phyloP scores from a whole-genome alignment of 2,113 vertebrate genomes.

The Puma concolor region DNA sequence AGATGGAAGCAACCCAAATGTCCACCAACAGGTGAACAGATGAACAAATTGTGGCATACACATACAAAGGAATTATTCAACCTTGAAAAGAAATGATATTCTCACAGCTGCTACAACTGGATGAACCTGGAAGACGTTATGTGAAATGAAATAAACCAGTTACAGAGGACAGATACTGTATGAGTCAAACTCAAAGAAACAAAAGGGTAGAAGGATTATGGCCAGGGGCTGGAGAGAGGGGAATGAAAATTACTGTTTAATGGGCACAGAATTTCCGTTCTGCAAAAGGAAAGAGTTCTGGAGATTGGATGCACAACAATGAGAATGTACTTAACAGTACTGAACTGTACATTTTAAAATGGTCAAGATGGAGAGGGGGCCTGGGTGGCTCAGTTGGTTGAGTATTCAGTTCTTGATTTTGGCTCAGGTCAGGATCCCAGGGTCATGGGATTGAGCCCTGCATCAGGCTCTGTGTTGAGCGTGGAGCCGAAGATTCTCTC shows the following conservation, averaged over 20 bases:
- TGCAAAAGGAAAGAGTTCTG: neutral
- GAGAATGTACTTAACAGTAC: neutral
- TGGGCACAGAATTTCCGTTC: neutral
- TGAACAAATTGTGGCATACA: neutral
- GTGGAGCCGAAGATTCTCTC: too few relatives aligned
- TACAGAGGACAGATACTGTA: neutral
- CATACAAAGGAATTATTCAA: neutral
- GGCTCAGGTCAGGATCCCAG: too few relatives aligned
- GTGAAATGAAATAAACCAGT: neutral
- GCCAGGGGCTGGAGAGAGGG: neutral
- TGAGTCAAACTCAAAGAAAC: neutral
- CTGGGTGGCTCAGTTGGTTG: too few relatives aligned
- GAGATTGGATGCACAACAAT: neutral
- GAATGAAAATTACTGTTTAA: neutral
- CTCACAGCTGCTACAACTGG: neutral
- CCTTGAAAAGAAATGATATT: neutral
- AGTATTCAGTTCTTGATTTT: too few relatives aligned
- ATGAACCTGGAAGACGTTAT: neutral
- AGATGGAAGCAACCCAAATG: neutral
- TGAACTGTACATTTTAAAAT: neutral
- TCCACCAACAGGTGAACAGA: neutral
- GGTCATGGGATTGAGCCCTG: too few relatives aligned
- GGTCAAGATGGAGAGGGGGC: too few relatives aligned
- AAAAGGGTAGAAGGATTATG: neutral
- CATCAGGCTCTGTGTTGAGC: too few relatives aligned